These are phyloP conservation scores for Dysdera silvatica DNA, from an alignment of 1,140 invertebrate species.

Conservation along the genomic window DNA sequence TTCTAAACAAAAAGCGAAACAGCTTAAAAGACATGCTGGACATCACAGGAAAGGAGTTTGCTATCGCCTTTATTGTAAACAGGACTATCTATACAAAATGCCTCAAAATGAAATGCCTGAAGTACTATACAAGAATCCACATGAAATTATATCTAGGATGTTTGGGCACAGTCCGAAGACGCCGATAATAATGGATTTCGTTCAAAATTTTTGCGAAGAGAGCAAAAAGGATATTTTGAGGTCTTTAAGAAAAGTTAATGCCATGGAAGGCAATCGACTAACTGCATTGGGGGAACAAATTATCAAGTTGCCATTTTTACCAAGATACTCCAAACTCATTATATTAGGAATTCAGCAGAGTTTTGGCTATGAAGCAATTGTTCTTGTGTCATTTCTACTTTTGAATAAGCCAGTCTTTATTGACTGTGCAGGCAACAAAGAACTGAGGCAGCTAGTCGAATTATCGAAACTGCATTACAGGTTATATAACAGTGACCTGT, in stretches of 20 bases:
- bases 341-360: not conserved
- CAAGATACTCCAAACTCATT: constrained; percentile 5
- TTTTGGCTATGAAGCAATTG: constrained; percentile 3
- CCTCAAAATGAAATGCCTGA: not conserved
- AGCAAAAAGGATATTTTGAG: not conserved
- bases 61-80: constrained; percentile 4
- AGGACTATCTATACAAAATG: constrained; percentile 1
- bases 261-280: not conserved
- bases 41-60: not conserved
- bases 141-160: not conserved
- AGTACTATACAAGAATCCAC: not conserved
- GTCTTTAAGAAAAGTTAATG: constrained; percentile 5
- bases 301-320: not conserved
- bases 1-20: not conserved
- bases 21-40: not conserved
- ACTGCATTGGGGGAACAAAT: not conserved
- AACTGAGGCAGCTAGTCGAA: not conserved
- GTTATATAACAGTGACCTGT: not conserved
- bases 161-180: not conserved
- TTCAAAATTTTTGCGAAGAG: not conserved
- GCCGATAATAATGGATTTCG: not conserved
- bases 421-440: not conserved
- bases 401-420: not conserved
- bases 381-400: constrained; percentile 11
- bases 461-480: constrained; percentile 2